Percentiles rank a stretch among this genome's conserved stretches.
These are phyloP conservation scores for Phocides pigmalion DNA, from an alignment of 1,140 invertebrate species.

Conservation along the genomic window DNA sequence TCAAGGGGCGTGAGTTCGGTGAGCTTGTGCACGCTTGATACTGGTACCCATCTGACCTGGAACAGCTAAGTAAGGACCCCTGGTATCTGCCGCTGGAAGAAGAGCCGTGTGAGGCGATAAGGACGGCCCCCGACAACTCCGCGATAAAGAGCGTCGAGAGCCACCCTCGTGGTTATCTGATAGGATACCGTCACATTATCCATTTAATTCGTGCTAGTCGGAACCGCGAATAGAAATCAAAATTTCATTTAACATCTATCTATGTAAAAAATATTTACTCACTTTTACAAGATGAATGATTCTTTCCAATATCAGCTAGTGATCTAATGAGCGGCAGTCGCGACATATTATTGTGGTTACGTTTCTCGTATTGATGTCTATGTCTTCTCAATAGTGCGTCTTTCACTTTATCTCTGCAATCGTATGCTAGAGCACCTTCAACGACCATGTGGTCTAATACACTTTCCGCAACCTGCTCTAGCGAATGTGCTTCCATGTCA, in stretches of 20 bases:
- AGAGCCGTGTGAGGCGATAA: slow-evolving; percentile 85
- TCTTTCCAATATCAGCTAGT: slow-evolving; percentile 97
- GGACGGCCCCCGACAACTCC: slow-evolving; percentile 80
- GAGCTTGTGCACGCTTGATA: slow-evolving; percentile 57
- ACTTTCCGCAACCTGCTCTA: slow-evolving; percentile 95
- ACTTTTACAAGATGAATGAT: slow-evolving; percentile 98
- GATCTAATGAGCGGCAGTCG: slow-evolving; percentile 97
- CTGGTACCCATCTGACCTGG: slow-evolving; percentile 86
- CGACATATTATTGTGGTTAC: slow-evolving; percentile 90
- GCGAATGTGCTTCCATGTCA: slow-evolving; percentile 93
- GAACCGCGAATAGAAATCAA: slow-evolving; percentile 29
- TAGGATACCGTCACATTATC: slow-evolving; percentile 78
- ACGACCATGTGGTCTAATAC: slow-evolving; percentile 96
- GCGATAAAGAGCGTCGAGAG: slow-evolving; percentile 76
- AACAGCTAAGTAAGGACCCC: slow-evolving; percentile 90
- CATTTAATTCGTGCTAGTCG: slow-evolving; percentile 42
- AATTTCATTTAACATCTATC: neutral
- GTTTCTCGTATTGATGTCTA: slow-evolving; percentile 96
- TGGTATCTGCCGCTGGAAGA: slow-evolving; percentile 86
- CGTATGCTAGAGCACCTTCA: slow-evolving; percentile 89
- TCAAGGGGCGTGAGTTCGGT: slow-evolving; percentile 61
- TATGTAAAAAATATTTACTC: slow-evolving; percentile 78
- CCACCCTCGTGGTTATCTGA: slow-evolving; percentile 87
- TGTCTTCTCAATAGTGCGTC: slow-evolving; percentile 96
- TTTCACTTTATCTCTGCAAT: slow-evolving; percentile 91